These are phyloP conservation scores for Adelges cooleyi DNA, from an alignment of 1,140 invertebrate species.

Conservation along the genomic window DNA sequence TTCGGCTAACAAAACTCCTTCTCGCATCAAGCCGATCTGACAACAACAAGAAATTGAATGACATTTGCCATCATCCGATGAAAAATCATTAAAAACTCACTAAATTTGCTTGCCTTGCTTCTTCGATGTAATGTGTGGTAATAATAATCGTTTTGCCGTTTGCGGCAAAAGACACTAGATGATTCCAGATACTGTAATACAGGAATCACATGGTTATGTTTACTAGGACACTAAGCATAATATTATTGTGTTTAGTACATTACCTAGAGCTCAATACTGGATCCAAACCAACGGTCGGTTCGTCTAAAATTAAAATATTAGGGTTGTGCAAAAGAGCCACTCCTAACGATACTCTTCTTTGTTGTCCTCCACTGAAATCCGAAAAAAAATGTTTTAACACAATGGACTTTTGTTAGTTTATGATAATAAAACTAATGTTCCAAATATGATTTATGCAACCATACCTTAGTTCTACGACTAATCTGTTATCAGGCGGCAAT, in stretches of 20 bases:
- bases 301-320: slow-evolving; percentile 65
- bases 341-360: slow-evolving; percentile 81
- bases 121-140: slow-evolving; percentile 57
- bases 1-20: slow-evolving; percentile 47
- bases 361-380: slow-evolving; percentile 82
- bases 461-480: slow-evolving; percentile 35
- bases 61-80: background rate
- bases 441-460: too few species aligned
- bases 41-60: slow-evolving; percentile 11
- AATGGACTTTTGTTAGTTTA: too few species aligned
- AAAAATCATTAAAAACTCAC: slow-evolving; percentile 36
- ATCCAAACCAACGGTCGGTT: slow-evolving; percentile 84
- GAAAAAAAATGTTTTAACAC: slow-evolving; percentile 49
- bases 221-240: too few species aligned
- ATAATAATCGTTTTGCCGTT: slow-evolving; percentile 47
- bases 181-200: slow-evolving; percentile 32
- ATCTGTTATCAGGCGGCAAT: slow-evolving; percentile 48
- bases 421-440: too few species aligned
- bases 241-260: too few species aligned
- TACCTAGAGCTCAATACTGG: slow-evolving; percentile 74
- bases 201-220: too few species aligned
- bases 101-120: slow-evolving; percentile 47
- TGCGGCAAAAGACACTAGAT: slow-evolving; percentile 32
- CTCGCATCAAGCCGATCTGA: slow-evolving; percentile 50
- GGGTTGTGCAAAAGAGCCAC: slow-evolving; percentile 86